Conservation (phyloP, 2,113 vertebrate species). For the Vicugna pacos region DNA sequence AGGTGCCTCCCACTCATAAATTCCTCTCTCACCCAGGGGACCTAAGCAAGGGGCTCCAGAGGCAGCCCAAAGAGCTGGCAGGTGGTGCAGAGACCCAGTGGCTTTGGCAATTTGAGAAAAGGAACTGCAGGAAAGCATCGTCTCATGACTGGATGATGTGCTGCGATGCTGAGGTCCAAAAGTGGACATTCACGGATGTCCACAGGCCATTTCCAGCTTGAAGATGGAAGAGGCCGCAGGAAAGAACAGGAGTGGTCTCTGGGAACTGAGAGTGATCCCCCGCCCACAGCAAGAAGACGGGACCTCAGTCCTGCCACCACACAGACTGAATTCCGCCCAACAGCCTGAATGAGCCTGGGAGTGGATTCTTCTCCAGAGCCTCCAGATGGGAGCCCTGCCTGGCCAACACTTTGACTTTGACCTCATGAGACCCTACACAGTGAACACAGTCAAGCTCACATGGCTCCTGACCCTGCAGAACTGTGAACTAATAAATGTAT, state of each 20-base stretch:
- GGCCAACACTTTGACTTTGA: background rate
- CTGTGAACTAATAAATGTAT: background rate
- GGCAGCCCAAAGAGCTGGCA: background rate
- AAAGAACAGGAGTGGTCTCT: background rate
- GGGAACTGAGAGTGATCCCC: background rate
- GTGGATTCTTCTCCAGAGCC: background rate
- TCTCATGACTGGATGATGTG: background rate
- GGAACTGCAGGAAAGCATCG: background rate
- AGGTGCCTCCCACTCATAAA: background rate
- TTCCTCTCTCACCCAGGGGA: background rate
- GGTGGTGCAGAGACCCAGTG: background rate
- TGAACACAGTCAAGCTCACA: background rate
- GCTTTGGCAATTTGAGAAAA: background rate
- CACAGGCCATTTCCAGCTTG: background rate
- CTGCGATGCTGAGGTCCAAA: background rate
- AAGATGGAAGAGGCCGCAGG: background rate
- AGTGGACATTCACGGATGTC: background rate
- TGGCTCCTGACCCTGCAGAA: background rate
- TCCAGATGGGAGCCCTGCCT: background rate
- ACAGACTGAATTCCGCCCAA: background rate
- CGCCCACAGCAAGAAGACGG: background rate
- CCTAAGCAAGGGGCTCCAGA: accelerated
- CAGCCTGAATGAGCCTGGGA: background rate
- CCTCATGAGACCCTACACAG: background rate
- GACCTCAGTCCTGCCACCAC: background rate